phyloP scores from a whole-genome alignment of 1,140 invertebrate species.

The Cydia fagiglandana region DNA sequence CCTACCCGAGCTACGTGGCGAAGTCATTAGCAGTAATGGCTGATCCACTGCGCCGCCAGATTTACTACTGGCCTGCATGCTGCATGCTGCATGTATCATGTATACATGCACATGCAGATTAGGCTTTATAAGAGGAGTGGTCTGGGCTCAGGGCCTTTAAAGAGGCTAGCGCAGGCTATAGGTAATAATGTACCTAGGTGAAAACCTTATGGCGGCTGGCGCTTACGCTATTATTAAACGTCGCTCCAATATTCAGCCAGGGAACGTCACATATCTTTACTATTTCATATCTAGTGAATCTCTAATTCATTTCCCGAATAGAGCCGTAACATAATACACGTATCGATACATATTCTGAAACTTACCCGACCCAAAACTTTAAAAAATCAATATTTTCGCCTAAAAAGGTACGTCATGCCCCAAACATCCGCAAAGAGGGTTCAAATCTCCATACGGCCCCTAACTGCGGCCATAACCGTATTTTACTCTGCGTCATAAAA shows the following conservation, averaged over 20 bases:
- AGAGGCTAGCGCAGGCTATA: neutral
- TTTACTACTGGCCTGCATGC: constrained; percentile 49
- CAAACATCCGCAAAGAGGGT: constrained; percentile 58
- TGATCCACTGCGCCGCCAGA: constrained; percentile 62
- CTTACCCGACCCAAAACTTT: neutral
- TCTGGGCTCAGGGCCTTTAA: neutral
- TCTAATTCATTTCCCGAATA: too few species aligned
- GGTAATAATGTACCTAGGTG: too few species aligned
- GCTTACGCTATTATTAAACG: too few species aligned
- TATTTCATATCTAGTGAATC: too few species aligned
- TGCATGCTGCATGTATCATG: constrained; percentile 6
- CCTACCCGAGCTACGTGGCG: constrained; percentile 56
- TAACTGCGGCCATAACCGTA: constrained; percentile 63
- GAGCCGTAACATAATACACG: too few species aligned
- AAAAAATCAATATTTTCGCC: constrained; percentile 29
- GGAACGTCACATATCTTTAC: too few species aligned
- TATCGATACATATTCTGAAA: too few species aligned
- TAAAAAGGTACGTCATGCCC: constrained; percentile 50
- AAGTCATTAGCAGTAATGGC: constrained; percentile 75
- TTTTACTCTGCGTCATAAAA: constrained; percentile 68
- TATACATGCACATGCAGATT: constrained; percentile 3
- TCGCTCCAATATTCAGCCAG: too few species aligned
- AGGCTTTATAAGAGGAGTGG: constrained; percentile 11
- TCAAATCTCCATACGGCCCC: constrained; percentile 53
- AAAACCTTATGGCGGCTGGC: too few species aligned